These are phyloP conservation scores for Pemphredon lugubris DNA, from an alignment of 2,888 invertebrate genomes.

Conservation along the genomic window DNA sequence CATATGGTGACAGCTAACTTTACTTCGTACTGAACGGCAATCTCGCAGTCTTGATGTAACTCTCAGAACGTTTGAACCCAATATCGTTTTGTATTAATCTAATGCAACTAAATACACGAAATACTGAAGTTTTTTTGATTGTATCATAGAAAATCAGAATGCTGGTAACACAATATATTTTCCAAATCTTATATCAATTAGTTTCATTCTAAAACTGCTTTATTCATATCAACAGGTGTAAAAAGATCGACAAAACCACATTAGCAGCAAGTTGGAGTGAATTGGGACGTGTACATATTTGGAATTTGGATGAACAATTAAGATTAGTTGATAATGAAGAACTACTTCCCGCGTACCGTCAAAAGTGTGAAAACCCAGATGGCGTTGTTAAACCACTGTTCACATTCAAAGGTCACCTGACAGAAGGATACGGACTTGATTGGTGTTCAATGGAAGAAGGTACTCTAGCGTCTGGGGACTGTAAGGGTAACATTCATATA, in stretches of 20 bases:
- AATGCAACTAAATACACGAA: too few species aligned
- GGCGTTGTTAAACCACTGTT: slow-evolving; percentile 87
- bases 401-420: slow-evolving; percentile 94
- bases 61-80: too few species aligned
- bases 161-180: too few species aligned
- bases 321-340: slow-evolving; percentile 89
- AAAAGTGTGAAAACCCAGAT: slow-evolving; percentile 82
- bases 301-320: slow-evolving; percentile 92
- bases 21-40: too few species aligned
- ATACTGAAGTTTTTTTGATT: too few species aligned
- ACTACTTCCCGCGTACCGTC: slow-evolving; percentile 85
- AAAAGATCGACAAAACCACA: slow-evolving; percentile 85
- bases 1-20: too few species aligned
- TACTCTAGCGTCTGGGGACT: slow-evolving; percentile 96
- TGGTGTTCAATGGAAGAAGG: slow-evolving; percentile 93
- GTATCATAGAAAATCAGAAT: too few species aligned
- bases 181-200: not conserved
- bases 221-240: slow-evolving; percentile 80
- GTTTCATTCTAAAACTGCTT: not conserved
- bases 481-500: slow-evolving; percentile 94
- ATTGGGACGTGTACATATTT: slow-evolving; percentile 94
- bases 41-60: too few species aligned
- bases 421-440: slow-evolving; percentile 97
- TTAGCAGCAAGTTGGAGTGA: slow-evolving; percentile 98
- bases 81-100: too few species aligned